phyloP scores from a whole-genome alignment of 2,888 invertebrate species.

The Nomada ferruginata region DNA sequence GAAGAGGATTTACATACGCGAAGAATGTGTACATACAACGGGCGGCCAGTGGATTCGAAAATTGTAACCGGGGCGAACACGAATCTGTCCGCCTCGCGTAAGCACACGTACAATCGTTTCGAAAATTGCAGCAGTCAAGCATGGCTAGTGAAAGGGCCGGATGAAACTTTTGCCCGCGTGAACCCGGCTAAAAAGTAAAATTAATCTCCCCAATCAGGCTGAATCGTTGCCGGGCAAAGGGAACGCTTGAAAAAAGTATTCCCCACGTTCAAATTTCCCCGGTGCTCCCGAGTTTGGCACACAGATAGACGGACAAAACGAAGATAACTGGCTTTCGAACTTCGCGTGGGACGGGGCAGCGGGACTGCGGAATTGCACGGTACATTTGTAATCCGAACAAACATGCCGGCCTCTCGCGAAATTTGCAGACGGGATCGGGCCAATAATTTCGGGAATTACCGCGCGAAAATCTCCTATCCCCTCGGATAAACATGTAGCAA shows the following conservation, averaged over 20 bases:
- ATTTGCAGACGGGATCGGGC: slow-evolving; percentile 46
- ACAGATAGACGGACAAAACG: background rate
- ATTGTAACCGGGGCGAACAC: slow-evolving; percentile 47
- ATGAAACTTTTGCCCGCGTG: slow-evolving; percentile 31
- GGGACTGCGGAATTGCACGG: background rate
- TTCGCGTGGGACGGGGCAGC: slow-evolving; percentile 20
- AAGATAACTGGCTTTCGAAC: slow-evolving; percentile 13
- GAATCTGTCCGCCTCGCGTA: slow-evolving; percentile 58
- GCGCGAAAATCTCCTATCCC: slow-evolving; percentile 52
- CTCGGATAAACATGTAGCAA: slow-evolving; percentile 44
- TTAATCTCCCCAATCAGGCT: slow-evolving; percentile 47
- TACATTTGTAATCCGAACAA: slow-evolving; percentile 58
- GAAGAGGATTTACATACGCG: background rate
- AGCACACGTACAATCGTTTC: slow-evolving; percentile 50
- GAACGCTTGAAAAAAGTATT: slow-evolving; percentile 23
- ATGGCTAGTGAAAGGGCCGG: slow-evolving; percentile 30
- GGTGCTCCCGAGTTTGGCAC: background rate
- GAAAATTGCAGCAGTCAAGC: slow-evolving; percentile 50
- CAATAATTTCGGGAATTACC: slow-evolving; percentile 52
- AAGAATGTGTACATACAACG: slow-evolving; percentile 11
- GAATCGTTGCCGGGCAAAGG: slow-evolving; percentile 25
- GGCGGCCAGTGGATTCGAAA: slow-evolving; percentile 60
- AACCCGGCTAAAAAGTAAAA: slow-evolving; percentile 41
- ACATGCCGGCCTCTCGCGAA: slow-evolving; percentile 22
- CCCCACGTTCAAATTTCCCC: slow-evolving; percentile 7